Conservation (phyloP, 2,888 invertebrate species). For the Drosophila paracracens region DNA sequence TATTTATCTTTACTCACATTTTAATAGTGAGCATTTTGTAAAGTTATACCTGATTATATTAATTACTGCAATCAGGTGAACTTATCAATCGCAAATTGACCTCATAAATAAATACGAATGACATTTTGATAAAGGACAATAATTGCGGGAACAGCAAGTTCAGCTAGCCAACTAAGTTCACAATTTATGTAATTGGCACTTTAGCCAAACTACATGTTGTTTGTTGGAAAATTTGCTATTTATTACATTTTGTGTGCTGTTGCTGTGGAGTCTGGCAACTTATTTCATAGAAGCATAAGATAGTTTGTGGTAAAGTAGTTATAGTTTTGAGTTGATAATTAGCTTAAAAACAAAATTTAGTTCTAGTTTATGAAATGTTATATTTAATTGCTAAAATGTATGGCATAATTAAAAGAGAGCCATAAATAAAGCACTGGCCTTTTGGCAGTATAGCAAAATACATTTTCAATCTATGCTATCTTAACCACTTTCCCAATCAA, state of each 20-base stretch:
- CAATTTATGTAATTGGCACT: background rate
- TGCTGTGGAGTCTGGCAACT: background rate
- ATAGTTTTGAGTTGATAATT: background rate
- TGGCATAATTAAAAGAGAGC: too few relatives aligned
- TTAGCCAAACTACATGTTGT: background rate
- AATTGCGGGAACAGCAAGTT: background rate
- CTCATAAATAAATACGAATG: conserved; percentile 25
- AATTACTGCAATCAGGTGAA: conserved; percentile 45
- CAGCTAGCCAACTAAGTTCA: background rate
- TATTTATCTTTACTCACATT: conserved; percentile 51
- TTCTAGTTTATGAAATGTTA: background rate
- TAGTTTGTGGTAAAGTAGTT: background rate
- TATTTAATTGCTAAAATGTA: background rate
- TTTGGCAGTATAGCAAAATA: background rate
- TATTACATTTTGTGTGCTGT: background rate
- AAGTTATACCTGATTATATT: conserved; percentile 45
- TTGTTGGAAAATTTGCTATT: background rate
- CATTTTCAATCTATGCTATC: background rate
- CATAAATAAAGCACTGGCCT: background rate
- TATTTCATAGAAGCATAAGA: background rate
- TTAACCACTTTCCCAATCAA: background rate
- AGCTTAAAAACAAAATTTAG: background rate
- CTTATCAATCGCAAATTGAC: conserved; percentile 28
- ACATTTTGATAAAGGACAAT: background rate
- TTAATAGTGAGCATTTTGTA: conserved; percentile 34